These are phyloP conservation scores for Istiophorus platypterus DNA, from an alignment of 2,113 vertebrate genomes.

Conservation along the genomic window DNA sequence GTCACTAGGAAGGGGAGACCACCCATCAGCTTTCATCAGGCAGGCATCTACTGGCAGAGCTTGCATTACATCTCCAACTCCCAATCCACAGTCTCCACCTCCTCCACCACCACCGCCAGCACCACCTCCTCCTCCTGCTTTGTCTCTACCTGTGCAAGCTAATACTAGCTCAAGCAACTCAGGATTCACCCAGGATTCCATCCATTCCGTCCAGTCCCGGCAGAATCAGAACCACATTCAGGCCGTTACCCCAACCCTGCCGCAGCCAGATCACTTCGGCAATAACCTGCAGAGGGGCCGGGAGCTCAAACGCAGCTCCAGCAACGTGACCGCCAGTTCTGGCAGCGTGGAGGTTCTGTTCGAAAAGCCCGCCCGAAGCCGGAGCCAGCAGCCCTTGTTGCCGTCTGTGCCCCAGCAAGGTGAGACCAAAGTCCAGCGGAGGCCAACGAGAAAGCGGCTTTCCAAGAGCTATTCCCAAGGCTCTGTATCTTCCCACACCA, in stretches of 20 bases:
- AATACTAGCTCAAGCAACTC: slow-evolving; percentile 86
- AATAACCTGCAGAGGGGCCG: slow-evolving; percentile 87
- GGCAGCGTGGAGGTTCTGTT: slow-evolving; percentile 85
- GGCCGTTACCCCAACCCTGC: slow-evolving; percentile 80
- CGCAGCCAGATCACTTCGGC: slow-evolving; percentile 83
- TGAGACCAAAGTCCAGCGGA: slow-evolving; percentile 86
- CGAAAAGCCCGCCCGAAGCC: slow-evolving; percentile 85
- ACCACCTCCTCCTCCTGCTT: slow-evolving; percentile 67
- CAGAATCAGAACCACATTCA: slow-evolving; percentile 88
- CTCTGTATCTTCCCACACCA: slow-evolving; percentile 85
- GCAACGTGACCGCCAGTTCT: slow-evolving; percentile 85
- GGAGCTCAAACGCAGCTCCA: slow-evolving; percentile 87
- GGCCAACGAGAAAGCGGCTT: slow-evolving; percentile 88
- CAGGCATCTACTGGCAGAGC: slow-evolving; percentile 82
- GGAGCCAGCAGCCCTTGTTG: slow-evolving; percentile 83
- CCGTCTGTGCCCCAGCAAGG: slow-evolving; percentile 74
- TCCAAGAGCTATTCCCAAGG: slow-evolving; percentile 95
- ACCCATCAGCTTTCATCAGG: slow-evolving; percentile 91
- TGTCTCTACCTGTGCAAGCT: slow-evolving; percentile 84
- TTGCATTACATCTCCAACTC: slow-evolving; percentile 81
- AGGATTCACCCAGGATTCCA: slow-evolving; percentile 87
- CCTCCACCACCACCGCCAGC: slow-evolving; percentile 64
- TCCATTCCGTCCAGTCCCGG: slow-evolving; percentile 86
- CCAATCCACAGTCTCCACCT: slow-evolving; percentile 58
- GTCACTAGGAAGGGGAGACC: slow-evolving; percentile 90